phyloP scores from a whole-genome alignment of 2,888 invertebrate species.

The Agonopterix alstromeriana region DNA sequence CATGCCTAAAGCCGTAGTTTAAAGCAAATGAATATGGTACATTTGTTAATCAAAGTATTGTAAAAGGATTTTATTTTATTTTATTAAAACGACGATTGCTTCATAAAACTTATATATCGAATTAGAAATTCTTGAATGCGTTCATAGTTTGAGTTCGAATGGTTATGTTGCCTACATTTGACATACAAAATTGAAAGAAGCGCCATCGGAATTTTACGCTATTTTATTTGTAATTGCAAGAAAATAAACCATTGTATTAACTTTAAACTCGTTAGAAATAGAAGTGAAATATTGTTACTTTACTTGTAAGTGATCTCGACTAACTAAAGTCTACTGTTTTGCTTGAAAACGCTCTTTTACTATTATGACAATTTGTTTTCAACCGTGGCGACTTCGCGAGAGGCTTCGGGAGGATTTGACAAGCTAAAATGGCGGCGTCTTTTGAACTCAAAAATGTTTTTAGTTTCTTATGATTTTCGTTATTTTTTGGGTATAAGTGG shows the following conservation, averaged over 20 bases:
- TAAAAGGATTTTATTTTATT: too few species aligned
- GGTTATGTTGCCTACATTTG: constrained; percentile 38
- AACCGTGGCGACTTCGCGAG: constrained; percentile 62
- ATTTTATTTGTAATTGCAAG: constrained; percentile 28
- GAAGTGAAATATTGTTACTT: constrained; percentile 9
- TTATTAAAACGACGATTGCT: too few species aligned
- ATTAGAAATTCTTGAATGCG: too few species aligned
- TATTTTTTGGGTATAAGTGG: constrained; percentile 2
- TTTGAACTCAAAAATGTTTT: constrained; percentile 58
- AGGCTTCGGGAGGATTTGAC: constrained; percentile 55
- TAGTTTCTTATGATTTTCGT: constrained; percentile 17
- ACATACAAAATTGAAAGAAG: constrained; percentile 69
- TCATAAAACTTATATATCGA: too few species aligned
- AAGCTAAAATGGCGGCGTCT: constrained; percentile 74
- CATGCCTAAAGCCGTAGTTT: too few species aligned
- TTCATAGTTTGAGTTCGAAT: constrained; percentile 6
- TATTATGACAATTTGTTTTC: constrained; percentile 56
- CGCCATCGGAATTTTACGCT: constrained; percentile 52
- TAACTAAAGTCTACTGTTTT: constrained; percentile 13
- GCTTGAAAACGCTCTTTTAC: constrained; percentile 12
- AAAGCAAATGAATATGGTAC: too few species aligned
- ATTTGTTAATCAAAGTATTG: too few species aligned
- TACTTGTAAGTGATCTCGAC: constrained; percentile 11
- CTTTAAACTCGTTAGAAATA: constrained; percentile 13
- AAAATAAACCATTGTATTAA: constrained; percentile 12